Percentiles rank a stretch among this genome's conserved stretches.
These are phyloP conservation scores for Acrocephalus arundinaceus DNA, from an alignment of 2,113 vertebrate genomes.

Conservation along the genomic window DNA sequence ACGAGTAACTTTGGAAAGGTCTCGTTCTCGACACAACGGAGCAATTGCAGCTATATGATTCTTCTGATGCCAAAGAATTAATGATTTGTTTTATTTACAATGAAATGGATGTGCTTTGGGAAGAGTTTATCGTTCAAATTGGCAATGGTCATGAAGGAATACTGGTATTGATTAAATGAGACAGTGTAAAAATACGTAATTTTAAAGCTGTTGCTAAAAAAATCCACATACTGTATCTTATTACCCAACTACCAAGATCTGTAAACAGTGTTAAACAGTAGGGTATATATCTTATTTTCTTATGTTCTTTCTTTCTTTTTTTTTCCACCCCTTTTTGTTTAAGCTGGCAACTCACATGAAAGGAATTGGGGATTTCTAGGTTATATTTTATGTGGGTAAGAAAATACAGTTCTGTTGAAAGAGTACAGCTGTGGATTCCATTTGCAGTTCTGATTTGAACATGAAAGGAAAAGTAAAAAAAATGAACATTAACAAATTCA, in stretches of 20 bases:
- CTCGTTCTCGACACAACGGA: conserved; percentile 93
- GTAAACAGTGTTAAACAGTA: conserved; percentile 65
- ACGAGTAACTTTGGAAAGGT: conserved; percentile 90
- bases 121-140: conserved; percentile 40
- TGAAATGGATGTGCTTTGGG: conserved; percentile 24
- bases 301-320: background rate
- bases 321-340: background rate
- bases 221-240: conserved; percentile 55
- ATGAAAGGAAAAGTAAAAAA: conserved; percentile 58
- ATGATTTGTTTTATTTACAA: conserved; percentile 60
- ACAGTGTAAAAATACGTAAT: conserved; percentile 45
- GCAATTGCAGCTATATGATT: conserved; percentile 83
- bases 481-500: conserved; percentile 49
- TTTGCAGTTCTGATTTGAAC: conserved; percentile 48
- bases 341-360: conserved; percentile 28
- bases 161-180: conserved; percentile 37
- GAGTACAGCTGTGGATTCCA: conserved; percentile 37
- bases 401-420: conserved; percentile 26
- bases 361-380: conserved; percentile 39
- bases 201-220: conserved; percentile 47
- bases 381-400: conserved; percentile 34
- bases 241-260: conserved; percentile 57
- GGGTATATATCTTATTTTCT: conserved; percentile 40
- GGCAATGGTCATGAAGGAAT: conserved; percentile 45
- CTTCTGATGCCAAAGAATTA: conserved; percentile 74